Percentiles rank a stretch among this genome's conserved stretches.
These are phyloP conservation scores for Trissolcus basalis DNA, from an alignment of 1,140 invertebrate genomes.

Conservation along the genomic window DNA sequence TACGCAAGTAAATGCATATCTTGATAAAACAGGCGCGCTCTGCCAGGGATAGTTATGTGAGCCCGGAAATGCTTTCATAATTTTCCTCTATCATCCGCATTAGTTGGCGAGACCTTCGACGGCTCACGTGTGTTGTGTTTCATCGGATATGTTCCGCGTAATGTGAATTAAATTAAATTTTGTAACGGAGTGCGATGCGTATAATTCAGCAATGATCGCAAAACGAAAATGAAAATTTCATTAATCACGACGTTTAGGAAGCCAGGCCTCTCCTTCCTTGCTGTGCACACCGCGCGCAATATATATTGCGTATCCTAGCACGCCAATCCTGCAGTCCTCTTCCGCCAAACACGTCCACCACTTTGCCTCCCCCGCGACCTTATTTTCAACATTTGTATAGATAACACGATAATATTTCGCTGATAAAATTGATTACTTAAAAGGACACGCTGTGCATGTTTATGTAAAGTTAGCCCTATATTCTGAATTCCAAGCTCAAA, in stretches of 20 bases:
- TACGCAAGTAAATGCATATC: constrained; percentile 33
- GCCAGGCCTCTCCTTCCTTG: background rate
- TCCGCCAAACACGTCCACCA: too few relatives aligned
- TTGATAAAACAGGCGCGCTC: background rate
- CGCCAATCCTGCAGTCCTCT: too few relatives aligned
- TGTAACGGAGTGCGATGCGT: constrained; percentile 8
- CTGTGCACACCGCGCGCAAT: too few relatives aligned
- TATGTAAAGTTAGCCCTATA: constrained; percentile 9
- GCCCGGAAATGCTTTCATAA: constrained; percentile 59
- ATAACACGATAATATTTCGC: background rate
- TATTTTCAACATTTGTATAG: too few relatives aligned
- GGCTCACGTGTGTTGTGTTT: constrained; percentile 32
- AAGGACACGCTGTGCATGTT: constrained; percentile 9
- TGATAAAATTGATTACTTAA: constrained; percentile 11
- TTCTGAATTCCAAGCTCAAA: constrained; percentile 32
- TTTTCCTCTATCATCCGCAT: constrained; percentile 35
- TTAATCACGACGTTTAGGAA: constrained; percentile 33
- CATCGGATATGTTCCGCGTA: constrained; percentile 28
- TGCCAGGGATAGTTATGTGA: constrained; percentile 29
- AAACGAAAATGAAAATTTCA: constrained; percentile 30
- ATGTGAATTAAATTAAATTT: constrained; percentile 45
- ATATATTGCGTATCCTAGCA: too few relatives aligned
- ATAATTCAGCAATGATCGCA: constrained; percentile 17
- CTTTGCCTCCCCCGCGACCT: too few relatives aligned
- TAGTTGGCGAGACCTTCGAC: constrained; percentile 23